phyloP scores from a whole-genome alignment of 1,140 invertebrate species.

The Hypsibius dujardini region DNA sequence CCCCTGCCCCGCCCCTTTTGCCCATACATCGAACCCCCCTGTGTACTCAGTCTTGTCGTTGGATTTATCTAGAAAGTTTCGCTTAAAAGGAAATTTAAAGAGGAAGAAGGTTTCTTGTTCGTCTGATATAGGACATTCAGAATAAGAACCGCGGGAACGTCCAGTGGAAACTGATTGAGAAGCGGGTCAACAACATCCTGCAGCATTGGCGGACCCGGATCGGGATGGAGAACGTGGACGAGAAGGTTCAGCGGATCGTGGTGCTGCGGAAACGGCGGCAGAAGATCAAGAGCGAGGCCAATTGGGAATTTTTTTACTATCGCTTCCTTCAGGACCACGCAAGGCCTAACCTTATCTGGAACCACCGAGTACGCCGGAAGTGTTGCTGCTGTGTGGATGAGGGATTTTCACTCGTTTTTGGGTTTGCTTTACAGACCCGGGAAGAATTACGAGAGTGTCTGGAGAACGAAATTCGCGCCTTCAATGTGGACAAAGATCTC shows the following conservation, averaged over 20 bases:
- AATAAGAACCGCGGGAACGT: constrained; percentile 32
- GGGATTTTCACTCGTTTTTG: constrained; percentile 21
- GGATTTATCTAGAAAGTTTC: no score
- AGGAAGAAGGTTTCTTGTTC: neutral
- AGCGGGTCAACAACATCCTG: constrained; percentile 48
- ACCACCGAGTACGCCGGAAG: constrained; percentile 57
- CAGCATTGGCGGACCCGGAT: constrained; percentile 72
- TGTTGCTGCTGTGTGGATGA: neutral
- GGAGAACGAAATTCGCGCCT: constrained; percentile 78
- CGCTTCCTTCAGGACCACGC: constrained; percentile 86
- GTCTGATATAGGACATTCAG: constrained; percentile 24
- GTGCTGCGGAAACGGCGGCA: constrained; percentile 68
- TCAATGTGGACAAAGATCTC: constrained; percentile 73
- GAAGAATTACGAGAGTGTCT: constrained; percentile 80
- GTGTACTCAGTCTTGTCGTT: no score
- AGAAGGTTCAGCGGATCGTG: constrained; percentile 55
- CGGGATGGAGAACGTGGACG: constrained; percentile 45
- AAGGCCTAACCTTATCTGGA: constrained; percentile 93
- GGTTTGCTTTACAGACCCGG: constrained; percentile 48
- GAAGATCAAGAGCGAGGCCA: constrained; percentile 71
- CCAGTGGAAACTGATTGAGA: constrained; percentile 37
- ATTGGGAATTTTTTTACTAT: constrained; percentile 86
- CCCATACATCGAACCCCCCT: no score
- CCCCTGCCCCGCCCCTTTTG: no score
- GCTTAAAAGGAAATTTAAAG: no score